Evolutionary conservation across 1,140 invertebrate genomes (phyloP).

Genomic region (Muscidifurax raptorellus): DNA sequence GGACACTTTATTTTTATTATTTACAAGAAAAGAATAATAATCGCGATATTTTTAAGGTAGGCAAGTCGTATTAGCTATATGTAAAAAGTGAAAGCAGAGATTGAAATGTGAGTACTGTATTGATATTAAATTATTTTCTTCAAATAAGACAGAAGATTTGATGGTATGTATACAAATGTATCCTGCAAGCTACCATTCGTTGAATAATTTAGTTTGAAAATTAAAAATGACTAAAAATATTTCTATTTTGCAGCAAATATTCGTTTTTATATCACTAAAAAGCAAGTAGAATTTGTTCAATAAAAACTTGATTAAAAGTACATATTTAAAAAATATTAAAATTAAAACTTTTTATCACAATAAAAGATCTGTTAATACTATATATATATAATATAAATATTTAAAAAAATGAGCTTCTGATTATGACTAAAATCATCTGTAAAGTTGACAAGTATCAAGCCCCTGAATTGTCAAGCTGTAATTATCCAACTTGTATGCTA

Average conservation of each 20-base stretch:
- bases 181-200: background rate
- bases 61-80: background rate
- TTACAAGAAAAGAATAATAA: constrained; percentile 31
- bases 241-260: background rate
- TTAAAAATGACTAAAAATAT: background rate
- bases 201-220: background rate
- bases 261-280: background rate
- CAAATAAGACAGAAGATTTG: background rate
- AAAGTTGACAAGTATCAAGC: background rate
- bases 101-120: background rate
- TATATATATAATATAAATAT: constrained; percentile 45
- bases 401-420: background rate
- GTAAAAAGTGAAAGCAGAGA: background rate
- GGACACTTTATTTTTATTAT: constrained; percentile 13
- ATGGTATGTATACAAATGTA: too few species aligned
- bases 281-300: background rate
- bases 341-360: background rate
- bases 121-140: background rate
- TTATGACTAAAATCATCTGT: background rate
- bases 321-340: background rate
- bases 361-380: constrained; percentile 27
- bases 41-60: background rate
- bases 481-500: background rate
- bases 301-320: background rate
- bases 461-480: background rate